phyloP scores from a whole-genome alignment of 1,140 invertebrate species.

The Apolygus lucorum region DNA sequence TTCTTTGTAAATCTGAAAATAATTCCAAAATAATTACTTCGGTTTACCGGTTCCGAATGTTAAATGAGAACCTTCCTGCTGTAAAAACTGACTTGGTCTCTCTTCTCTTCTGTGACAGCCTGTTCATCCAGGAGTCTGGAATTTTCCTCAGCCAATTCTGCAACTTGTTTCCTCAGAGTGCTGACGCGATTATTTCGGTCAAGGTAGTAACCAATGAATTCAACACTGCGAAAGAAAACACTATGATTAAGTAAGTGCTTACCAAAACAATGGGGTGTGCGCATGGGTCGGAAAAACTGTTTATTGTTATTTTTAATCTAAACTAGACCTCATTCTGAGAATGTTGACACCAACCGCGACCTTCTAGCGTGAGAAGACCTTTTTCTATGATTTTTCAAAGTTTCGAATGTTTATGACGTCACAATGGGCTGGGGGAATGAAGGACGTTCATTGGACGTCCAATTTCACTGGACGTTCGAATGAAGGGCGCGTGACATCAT shows the following conservation, averaged over 20 bases:
- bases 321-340: too few species aligned
- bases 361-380: too few species aligned
- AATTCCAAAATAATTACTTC: background rate
- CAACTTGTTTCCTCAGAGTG: conserved; percentile 63
- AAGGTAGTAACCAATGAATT: conserved; percentile 89
- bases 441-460: too few species aligned
- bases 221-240: conserved; percentile 55
- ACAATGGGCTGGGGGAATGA: too few species aligned
- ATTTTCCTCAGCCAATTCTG: conserved; percentile 67
- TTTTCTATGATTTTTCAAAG: too few species aligned
- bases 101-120: conserved; percentile 59
- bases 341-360: too few species aligned
- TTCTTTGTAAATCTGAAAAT: conserved; percentile 47
- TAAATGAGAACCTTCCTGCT: background rate
- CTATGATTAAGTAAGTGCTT: background rate
- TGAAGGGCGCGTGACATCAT: too few species aligned
- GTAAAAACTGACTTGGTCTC: conserved; percentile 55
- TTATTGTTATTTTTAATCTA: too few species aligned
- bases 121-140: conserved; percentile 59
- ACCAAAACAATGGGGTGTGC: too few species aligned
- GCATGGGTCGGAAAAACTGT: too few species aligned
- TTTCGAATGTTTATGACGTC: too few species aligned
- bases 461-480: too few species aligned
- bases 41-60: background rate
- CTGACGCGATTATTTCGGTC: conserved; percentile 70